Base-by-base conservation (phyloP, 1,140 invertebrate genomes). In the Phenacoccus solenopsis region DNA sequence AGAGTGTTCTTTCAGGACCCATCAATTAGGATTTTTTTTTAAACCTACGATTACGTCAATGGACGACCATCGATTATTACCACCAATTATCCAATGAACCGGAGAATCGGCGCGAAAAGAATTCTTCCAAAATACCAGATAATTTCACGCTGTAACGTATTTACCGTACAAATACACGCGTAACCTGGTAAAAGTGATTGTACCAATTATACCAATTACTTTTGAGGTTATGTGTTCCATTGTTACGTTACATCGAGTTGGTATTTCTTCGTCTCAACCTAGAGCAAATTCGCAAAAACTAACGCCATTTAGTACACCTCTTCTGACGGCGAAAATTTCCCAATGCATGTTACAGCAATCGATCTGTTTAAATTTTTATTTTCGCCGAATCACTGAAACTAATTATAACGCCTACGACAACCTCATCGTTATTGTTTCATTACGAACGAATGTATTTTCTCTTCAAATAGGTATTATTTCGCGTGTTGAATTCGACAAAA, bases 161-260 rank as follows among this genome's bases (percentile, higher is more conserved):
- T n/a, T 49, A 49, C 38, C 12, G 20, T 9, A 16, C 16, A 16
- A 49, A n/a, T 10, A 49, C 20, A 49, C 5, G 38, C 38, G 38
- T 49, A 10, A 2, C 3, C 3, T n/a, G 38, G 38, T 49, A 49
- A 49, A 49, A 49, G 38, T 49, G 38, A 49, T 49, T n/a, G 38
- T 49, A n/a, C 38, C 38, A 49, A 49, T 49, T 49, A 49, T 49
- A 49, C 38, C 38, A 49, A 49, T 49, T 49, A 49, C 38, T 49
- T 49, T n/a, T 16, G 5, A 49, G 20, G 38, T 49, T 49, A 49
- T 49, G 20, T n/a, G 20, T 49, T 49, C 12, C 38, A 49, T 49
- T 49, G 38, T 49, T 49, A 49, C n/a, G n/a, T 49, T 49, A 3
- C 38, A n/a, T 49, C 30, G 30, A 32, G 38, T 49, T 49, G 5